phyloP scores from a whole-genome alignment of 2,888 invertebrate genomes.

The Lasioglossum morio region DNA sequence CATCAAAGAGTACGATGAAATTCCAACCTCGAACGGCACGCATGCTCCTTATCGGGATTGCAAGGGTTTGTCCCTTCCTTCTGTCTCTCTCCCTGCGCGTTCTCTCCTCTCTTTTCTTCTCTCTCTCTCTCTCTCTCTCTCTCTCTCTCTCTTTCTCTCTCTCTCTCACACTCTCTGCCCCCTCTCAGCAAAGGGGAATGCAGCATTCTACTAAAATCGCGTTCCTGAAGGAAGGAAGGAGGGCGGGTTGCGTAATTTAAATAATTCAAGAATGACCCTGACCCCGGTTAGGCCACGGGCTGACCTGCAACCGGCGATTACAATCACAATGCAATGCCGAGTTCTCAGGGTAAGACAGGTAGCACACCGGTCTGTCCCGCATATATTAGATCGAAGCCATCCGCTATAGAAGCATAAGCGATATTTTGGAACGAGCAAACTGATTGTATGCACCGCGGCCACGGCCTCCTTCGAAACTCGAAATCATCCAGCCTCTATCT shows the following conservation, averaged over 20 bases:
- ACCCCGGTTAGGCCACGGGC: conserved; percentile 74
- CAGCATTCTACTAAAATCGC: conserved; percentile 1
- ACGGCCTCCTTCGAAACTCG: conserved; percentile 7
- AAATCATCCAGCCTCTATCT: conserved; percentile 15
- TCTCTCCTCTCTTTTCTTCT: background rate
- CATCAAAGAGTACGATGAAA: conserved; percentile 26
- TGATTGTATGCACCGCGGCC: conserved; percentile 47
- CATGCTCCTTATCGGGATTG: conserved; percentile 25
- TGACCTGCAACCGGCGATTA: conserved; percentile 77
- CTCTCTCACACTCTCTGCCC: no score
- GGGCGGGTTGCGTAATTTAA: conserved; percentile 75
- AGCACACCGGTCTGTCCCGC: conserved; percentile 72
- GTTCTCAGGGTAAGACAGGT: conserved; percentile 80
- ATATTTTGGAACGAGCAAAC: conserved; percentile 12
- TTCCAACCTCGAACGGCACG: background rate
- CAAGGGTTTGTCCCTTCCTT: background rate
- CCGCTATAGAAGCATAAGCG: conserved; percentile 34
- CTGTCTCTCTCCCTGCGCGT: background rate
- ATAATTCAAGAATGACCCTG: conserved; percentile 79
- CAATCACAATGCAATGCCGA: conserved; percentile 76
- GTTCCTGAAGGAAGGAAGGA: conserved; percentile 34
- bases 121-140: conserved; percentile 5
- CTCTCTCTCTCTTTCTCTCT: background rate
- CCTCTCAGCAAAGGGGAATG: background rate
- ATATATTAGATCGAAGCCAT: conserved; percentile 72